Conservation (phyloP, 2,797 vertebrate genomes). For the Cygnus olor region DNA sequence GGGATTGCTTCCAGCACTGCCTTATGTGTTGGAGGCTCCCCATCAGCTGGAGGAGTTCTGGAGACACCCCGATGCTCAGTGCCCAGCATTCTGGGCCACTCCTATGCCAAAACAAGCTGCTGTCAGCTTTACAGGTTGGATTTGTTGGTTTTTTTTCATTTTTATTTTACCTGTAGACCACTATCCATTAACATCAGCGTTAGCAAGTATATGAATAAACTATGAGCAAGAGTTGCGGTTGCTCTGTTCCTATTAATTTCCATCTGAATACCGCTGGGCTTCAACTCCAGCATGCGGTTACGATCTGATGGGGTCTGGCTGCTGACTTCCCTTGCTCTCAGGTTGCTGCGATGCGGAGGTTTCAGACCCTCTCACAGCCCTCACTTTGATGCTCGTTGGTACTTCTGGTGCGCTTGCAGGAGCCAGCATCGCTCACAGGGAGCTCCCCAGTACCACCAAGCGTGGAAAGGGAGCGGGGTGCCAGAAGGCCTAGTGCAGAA, state of each 20-base stretch:
- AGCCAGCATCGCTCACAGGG: fast-evolving
- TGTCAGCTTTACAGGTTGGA: background rate
- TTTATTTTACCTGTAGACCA: background rate
- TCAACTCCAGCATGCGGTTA: background rate
- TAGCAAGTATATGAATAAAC: constrained; percentile 51
- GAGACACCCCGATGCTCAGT: background rate
- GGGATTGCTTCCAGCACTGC: background rate
- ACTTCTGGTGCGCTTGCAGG: background rate
- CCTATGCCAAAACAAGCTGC: background rate
- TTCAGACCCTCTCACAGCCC: background rate
- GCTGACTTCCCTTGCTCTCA: background rate
- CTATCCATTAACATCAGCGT: constrained; percentile 35
- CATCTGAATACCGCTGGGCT: background rate
- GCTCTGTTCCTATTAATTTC: constrained; percentile 37
- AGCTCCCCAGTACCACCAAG: fast-evolving
- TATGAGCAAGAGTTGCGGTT: constrained; percentile 14
- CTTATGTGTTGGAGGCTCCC: background rate
- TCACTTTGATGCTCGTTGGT: fast-evolving
- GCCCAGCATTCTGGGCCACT: background rate
- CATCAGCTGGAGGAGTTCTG: background rate
- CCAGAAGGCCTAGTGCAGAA: no score
- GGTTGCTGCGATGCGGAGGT: background rate
- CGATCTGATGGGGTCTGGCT: fast-evolving
- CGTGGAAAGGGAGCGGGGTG: no score
- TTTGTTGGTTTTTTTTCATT: background rate